Evolutionary conservation across 1,140 invertebrate genomes (phyloP), one percentile per base, ranked within the genome.

Genomic region (Lordiphosa stackelbergi): DNA sequence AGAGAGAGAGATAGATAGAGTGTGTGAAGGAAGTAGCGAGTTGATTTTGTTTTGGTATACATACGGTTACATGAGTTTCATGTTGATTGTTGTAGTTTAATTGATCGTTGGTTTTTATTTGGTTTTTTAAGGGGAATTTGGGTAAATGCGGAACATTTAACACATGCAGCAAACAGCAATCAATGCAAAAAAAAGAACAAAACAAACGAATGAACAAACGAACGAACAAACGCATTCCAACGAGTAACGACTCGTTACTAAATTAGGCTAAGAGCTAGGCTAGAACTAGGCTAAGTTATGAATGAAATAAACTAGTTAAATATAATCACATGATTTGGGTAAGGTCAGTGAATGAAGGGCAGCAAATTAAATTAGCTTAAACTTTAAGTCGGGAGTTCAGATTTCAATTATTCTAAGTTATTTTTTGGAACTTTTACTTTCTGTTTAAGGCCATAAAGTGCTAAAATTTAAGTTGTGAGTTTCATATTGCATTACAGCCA

Each of bases 81-180:
- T 42, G 16, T 69, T 42, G 53, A 13, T 47, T 62, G 36, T 40
- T 42, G 38, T 48, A 22, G 51, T 46, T 65, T 52, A 41, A 36
- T 47, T 66, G 46, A 51, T 65, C 35, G 28, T 54, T 22, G 42
- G 31, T 51, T 53, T 51, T 53, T 5, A 13, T 40, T 48, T 51
- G 31, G 40, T 56, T 35, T 62, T 66, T 66, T 46, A 9, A 22
- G 41, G 49, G 37, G 43, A 34, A 10, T 52, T 71, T 52, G 53
- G 66, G 65, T 56, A 47, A 56, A 55, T 53, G 45, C 55, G 45
- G 31, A 49, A 13, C 49, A 34, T 47, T 35, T 48, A 79, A 85
- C 73, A 75, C 81, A 85, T 85, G 81, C 81, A 85, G 81, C 75
- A 77, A 79, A 85, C 79, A 79, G 71, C 59, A 81, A 63, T 74